phyloP scores from a whole-genome alignment of 1,140 invertebrate species.

The Riptortus pedestris region DNA sequence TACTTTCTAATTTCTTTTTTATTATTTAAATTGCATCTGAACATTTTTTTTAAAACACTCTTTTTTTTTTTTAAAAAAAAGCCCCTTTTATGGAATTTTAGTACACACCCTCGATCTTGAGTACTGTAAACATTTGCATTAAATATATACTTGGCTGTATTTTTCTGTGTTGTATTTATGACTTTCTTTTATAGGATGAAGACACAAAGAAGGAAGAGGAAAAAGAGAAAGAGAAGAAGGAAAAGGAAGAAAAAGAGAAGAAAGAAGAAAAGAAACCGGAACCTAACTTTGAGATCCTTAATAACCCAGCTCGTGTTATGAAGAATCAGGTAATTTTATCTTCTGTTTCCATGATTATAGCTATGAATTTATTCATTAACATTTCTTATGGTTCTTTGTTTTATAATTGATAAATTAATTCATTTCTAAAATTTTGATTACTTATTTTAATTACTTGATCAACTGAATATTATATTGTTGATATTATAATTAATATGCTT shows the following conservation, averaged over 20 bases:
- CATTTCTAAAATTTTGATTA: too few relatives aligned
- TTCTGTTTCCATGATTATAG: too few relatives aligned
- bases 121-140: neutral
- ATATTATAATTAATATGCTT: neutral
- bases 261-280: slow-evolving; percentile 57
- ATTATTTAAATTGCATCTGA: too few relatives aligned
- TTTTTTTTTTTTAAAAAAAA: too few relatives aligned
- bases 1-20: too few relatives aligned
- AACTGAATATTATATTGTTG: too few relatives aligned
- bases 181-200: slow-evolving; percentile 31
- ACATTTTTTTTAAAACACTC: too few relatives aligned
- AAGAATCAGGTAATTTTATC: slow-evolving; percentile 69
- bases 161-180: too few relatives aligned
- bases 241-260: slow-evolving; percentile 57
- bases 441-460: too few relatives aligned
- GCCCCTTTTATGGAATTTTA: too few relatives aligned
- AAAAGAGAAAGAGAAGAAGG: slow-evolving; percentile 43
- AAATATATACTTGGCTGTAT: neutral
- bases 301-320: slow-evolving; percentile 88
- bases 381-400: neutral
- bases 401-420: too few relatives aligned
- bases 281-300: slow-evolving; percentile 80
- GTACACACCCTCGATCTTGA: neutral
- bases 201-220: slow-evolving; percentile 41
- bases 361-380: neutral